These are phyloP conservation scores for Pleuronectes platessa DNA, from an alignment of 2,113 vertebrate genomes.

Conservation along the genomic window DNA sequence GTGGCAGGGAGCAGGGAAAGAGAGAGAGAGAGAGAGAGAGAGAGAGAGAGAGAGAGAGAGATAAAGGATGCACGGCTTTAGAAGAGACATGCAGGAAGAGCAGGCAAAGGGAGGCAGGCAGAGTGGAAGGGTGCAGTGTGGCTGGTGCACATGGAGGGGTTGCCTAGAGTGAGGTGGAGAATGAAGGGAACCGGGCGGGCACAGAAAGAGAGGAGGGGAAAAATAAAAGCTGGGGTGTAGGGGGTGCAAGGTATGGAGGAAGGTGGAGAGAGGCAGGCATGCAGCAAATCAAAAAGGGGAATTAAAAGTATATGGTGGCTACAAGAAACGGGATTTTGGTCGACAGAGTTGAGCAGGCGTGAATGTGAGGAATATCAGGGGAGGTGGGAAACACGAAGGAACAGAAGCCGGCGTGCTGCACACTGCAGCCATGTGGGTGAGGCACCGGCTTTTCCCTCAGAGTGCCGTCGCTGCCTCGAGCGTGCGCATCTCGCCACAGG, in stretches of 20 bases:
- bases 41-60: slow-evolving; percentile 36
- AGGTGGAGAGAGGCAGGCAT: slow-evolving; percentile 48
- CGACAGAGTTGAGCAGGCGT: slow-evolving; percentile 28
- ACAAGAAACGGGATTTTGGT: slow-evolving; percentile 23
- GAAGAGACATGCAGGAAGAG: slow-evolving; percentile 19
- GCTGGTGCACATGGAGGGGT: slow-evolving; percentile 35
- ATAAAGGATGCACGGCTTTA: slow-evolving; percentile 27
- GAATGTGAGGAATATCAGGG: slow-evolving; percentile 26
- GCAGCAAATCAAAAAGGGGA: slow-evolving; percentile 40
- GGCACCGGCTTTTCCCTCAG: slow-evolving; percentile 63
- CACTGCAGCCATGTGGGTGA: slow-evolving; percentile 79
- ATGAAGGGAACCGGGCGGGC: background rate
- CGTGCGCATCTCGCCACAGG: slow-evolving; percentile 9
- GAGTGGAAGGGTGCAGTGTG: slow-evolving; percentile 38
- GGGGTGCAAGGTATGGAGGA: slow-evolving; percentile 38
- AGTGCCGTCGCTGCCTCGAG: slow-evolving; percentile 36
- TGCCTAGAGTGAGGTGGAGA: slow-evolving; percentile 8
- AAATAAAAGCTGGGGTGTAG: slow-evolving; percentile 9
- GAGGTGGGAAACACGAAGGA: slow-evolving; percentile 18
- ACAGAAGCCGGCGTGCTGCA: slow-evolving; percentile 35
- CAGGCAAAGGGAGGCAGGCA: slow-evolving; percentile 15
- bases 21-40: slow-evolving; percentile 36
- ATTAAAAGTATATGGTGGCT: slow-evolving; percentile 10
- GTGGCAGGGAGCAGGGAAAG: slow-evolving; percentile 35
- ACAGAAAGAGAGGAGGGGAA: slow-evolving; percentile 28